Percentiles rank a stretch among this genome's conserved stretches.
Conservation (phyloP, 1,140 invertebrate genomes). For the Spodoptera frugiperda region DNA sequence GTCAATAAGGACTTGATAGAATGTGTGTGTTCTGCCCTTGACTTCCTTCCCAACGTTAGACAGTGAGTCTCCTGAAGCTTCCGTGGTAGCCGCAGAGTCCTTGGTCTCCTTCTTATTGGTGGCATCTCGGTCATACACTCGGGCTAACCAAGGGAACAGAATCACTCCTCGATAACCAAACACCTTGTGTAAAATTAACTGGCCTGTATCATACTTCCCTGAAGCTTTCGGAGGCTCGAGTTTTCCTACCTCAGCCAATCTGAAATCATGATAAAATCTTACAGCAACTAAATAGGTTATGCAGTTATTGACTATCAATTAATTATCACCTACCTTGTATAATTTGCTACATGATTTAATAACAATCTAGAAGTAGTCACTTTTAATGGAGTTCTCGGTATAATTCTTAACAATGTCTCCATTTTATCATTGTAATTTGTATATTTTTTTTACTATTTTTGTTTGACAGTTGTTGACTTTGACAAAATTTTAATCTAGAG, state of each 20-base stretch:
- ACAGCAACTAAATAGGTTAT: slow-evolving; percentile 67
- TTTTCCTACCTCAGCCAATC: slow-evolving; percentile 88
- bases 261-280: slow-evolving; percentile 63
- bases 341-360: slow-evolving; percentile 78
- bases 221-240: slow-evolving; percentile 93
- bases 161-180: slow-evolving; percentile 98
- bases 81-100: slow-evolving; percentile 62
- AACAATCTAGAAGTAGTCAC: slow-evolving; percentile 76
- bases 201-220: slow-evolving; percentile 97
- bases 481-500: slow-evolving; percentile 48
- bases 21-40: slow-evolving; percentile 96
- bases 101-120: slow-evolving; percentile 84
- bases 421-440: slow-evolving; percentile 82
- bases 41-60: slow-evolving; percentile 93
- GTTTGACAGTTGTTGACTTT: slow-evolving; percentile 64
- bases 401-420: slow-evolving; percentile 82
- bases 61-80: slow-evolving; percentile 74
- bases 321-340: slow-evolving; percentile 69
- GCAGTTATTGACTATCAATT: slow-evolving; percentile 60
- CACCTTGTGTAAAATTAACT: slow-evolving; percentile 97
- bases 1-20: slow-evolving; percentile 98
- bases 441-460: slow-evolving; percentile 74
- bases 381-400: slow-evolving; percentile 74
- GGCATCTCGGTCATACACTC: slow-evolving; percentile 97
- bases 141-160: slow-evolving; percentile 97